Base-by-base conservation (phyloP, 2,888 invertebrate genomes). In the Auanema sp. region DNA sequence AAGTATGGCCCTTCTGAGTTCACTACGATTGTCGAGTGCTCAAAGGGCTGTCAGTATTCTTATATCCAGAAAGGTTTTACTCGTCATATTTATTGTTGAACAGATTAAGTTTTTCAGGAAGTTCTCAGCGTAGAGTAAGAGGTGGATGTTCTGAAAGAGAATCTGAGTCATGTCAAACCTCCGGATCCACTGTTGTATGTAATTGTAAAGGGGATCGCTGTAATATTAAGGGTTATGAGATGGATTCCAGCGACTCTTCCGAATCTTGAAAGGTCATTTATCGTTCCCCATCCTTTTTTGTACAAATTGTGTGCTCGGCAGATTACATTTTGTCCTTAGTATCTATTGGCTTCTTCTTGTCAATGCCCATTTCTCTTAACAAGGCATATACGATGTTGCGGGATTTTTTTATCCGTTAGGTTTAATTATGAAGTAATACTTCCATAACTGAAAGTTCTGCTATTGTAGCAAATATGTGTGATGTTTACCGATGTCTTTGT, bases 1-100 rank as follows among this genome's bases (percentile, higher is more conserved):
- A 58, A 58, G 16, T 58, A 40, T 24, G 58, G 58, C 10, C 58
- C 58, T 10, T 49, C 49, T 16, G 49, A 58, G 25, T 58, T 50
- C 21, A 58, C 58, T 10, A 58, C 58, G 11, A 50, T 58, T 24
- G 50, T 50, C n/a, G 50, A 50, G 18, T 58, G 58, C 21, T 40
- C 25, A 12, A 24, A 40, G 25, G 50, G 49, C 41, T 58, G 58
- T 41, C 21, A 58, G 51, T 58, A 58, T 18, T 43, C 50, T 14
- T 58, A 47, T 41, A 58, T 12, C 10, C 47, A 47, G 21, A 47
- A 10, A 47, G 16, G 47, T 18, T 18, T 21, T 47, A 5, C 3
- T 16, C 43, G 10, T 16, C 3, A 47, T 10, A 18, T 47, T 10
- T 5, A 16, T 18, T 18, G 4, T 16, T 47, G 4, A 18, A 3